A percentile compares a stretch with the other conserved stretches of the same genome.
Conservation (phyloP, 2,797 vertebrate genomes). For the Enteromius anoplus region DNA sequence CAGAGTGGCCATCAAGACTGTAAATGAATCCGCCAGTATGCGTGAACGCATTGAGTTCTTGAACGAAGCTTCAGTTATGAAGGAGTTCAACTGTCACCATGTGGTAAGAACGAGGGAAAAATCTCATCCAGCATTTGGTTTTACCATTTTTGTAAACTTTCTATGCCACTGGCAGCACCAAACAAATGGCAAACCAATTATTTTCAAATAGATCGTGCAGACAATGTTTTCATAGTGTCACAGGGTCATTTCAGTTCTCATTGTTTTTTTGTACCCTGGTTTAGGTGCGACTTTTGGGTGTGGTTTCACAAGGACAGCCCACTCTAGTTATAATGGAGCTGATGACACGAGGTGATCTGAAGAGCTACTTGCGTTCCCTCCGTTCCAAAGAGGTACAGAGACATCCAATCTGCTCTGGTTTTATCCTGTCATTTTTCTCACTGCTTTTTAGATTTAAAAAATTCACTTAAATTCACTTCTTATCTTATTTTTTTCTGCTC, state of each 20-base stretch:
- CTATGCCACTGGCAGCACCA: neutral
- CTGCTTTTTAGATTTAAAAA: constrained; percentile 15
- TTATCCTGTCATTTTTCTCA: neutral
- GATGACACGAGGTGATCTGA: constrained; percentile 98
- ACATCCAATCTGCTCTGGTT: constrained; percentile 6
- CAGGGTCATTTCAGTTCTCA: neutral
- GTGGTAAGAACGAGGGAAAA: constrained; percentile 82
- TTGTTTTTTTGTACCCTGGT: constrained; percentile 52
- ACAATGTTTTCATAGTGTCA: neutral
- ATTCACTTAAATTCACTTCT: neutral
- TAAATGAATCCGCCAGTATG: constrained; percentile 97
- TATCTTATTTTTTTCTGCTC: neutral
- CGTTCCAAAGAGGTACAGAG: constrained; percentile 89
- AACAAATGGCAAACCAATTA: neutral
- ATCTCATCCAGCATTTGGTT: neutral
- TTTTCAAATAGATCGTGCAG: neutral
- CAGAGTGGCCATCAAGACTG: constrained; percentile 95
- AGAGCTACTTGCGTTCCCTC: constrained; percentile 94
- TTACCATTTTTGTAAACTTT: neutral
- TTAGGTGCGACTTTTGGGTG: constrained; percentile 94
- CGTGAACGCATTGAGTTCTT: constrained; percentile 96
- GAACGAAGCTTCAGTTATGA: constrained; percentile 99
- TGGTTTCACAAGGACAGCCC: constrained; percentile 98
- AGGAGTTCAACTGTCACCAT: constrained; percentile 99
- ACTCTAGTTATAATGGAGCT: constrained; percentile 99